Evolutionary conservation across 2,113 vertebrate species (phyloP).

Genomic region (Muntiacus reevesi): DNA sequence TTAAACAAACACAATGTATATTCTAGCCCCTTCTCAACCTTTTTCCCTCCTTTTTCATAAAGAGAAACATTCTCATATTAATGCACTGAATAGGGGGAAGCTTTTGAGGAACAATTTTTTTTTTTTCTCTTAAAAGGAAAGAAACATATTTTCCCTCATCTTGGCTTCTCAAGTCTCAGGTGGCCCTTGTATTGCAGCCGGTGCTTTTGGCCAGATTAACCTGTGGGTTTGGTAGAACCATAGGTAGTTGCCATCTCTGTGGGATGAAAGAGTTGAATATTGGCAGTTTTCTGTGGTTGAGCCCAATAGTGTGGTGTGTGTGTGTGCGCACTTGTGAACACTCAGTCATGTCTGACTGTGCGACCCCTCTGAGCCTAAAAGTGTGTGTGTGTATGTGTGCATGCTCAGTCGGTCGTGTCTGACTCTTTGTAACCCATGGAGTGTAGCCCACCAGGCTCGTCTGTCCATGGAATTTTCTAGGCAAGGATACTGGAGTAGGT

Average conservation of each 20-base stretch:
- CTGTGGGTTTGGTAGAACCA: neutral
- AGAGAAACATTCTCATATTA: neutral
- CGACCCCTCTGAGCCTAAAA: neutral
- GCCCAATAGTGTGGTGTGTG: fast-evolving
- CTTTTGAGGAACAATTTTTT: neutral
- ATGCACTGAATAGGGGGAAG: neutral
- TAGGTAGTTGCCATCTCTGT: fast-evolving
- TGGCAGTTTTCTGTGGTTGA: neutral
- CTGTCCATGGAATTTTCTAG: neutral
- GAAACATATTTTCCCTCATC: neutral
- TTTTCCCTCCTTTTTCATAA: neutral
- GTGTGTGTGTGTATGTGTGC: neutral
- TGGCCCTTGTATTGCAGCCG: too few relatives aligned
- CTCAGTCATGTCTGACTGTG: neutral
- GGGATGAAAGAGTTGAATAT: too few relatives aligned
- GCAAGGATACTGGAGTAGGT: neutral
- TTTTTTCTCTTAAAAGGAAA: neutral
- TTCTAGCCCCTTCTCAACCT: neutral
- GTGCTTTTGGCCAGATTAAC: neutral
- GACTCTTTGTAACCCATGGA: neutral
- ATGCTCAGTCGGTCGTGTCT: neutral
- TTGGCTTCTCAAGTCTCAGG: neutral
- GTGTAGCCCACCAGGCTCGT: neutral
- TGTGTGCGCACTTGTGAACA: neutral
- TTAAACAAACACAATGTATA: neutral